These are phyloP conservation scores for Phrynosoma blainvillii DNA, from an alignment of 2,113 vertebrate species.

Conservation along the genomic window DNA sequence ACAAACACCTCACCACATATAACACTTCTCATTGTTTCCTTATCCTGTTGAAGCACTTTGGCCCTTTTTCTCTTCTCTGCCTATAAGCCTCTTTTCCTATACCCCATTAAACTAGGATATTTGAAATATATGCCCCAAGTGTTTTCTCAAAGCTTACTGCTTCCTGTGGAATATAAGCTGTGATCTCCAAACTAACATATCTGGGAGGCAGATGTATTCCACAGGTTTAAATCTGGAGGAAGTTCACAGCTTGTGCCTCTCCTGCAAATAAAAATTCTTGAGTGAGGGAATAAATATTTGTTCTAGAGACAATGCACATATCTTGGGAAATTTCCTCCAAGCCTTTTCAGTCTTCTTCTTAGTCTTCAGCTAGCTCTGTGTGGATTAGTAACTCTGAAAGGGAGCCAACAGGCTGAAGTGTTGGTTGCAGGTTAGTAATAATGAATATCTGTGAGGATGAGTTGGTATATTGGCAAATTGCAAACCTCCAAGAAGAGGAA, in stretches of 20 bases:
- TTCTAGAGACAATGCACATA: too few relatives aligned
- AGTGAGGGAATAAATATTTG: too few relatives aligned
- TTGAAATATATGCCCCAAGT: background rate
- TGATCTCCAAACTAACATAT: too few relatives aligned
- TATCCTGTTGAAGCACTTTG: background rate
- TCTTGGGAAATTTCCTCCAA: background rate
- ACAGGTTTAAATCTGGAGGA: too few relatives aligned
- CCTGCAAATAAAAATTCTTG: too few relatives aligned
- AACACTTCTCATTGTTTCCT: slow-evolving; percentile 22
- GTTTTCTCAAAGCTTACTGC: background rate
- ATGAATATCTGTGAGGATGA: background rate
- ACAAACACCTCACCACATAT: background rate
- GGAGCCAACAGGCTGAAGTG: background rate
- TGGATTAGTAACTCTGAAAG: background rate
- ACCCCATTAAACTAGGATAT: background rate
- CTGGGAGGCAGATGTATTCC: too few relatives aligned
- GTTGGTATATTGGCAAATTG: background rate
- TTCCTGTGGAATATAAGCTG: background rate
- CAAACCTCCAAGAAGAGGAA: background rate
- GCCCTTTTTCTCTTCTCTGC: background rate
- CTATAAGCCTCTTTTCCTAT: accelerated
- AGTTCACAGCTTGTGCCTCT: too few relatives aligned
- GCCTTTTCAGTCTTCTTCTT: background rate
- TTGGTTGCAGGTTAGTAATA: background rate
- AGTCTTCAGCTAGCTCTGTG: background rate